These are phyloP conservation scores for Tragelaphus oryx DNA, from an alignment of 2,797 vertebrate species.

Conservation along the genomic window DNA sequence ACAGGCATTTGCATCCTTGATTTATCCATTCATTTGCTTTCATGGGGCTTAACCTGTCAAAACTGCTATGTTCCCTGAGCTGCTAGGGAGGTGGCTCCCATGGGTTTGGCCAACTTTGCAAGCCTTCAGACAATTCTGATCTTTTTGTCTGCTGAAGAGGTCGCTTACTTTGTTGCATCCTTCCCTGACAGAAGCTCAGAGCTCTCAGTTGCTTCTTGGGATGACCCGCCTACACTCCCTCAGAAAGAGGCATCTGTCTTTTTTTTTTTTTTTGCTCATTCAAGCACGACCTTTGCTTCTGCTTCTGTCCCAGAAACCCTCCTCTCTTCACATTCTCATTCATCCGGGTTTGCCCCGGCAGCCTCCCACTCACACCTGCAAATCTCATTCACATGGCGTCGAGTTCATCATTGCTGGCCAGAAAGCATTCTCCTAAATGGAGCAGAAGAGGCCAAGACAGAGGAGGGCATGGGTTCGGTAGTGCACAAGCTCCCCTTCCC, in stretches of 20 bases:
- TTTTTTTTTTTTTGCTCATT: constrained; percentile 32
- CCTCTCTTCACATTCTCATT: constrained; percentile 20
- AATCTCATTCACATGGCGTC: constrained; percentile 44
- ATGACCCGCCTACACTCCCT: constrained; percentile 2
- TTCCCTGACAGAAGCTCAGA: neutral
- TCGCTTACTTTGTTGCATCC: neutral
- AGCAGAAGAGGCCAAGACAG: neutral
- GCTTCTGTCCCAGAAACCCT: constrained; percentile 41
- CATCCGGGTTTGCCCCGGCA: constrained; percentile 15
- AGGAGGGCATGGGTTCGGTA: constrained; percentile 46
- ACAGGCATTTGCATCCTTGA: neutral
- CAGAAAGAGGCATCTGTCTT: constrained; percentile 2
- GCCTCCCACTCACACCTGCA: constrained; percentile 71
- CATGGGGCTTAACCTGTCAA: neutral
- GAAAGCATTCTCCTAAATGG: neutral
- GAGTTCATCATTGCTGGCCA: constrained; percentile 46
- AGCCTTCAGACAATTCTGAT: neutral
- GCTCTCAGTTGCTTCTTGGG: constrained; percentile 42
- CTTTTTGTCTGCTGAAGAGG: neutral
- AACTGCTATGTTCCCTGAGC: neutral
- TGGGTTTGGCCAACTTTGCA: neutral
- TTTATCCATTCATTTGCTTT: neutral
- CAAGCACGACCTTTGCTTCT: constrained; percentile 42
- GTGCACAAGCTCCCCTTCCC: constrained; percentile 33
- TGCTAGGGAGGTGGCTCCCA: neutral